Evolutionary conservation across 2,888 invertebrate genomes (phyloP), one percentile per base, ranked within the genome.

Genomic region (Sisyra terminalis): DNA sequence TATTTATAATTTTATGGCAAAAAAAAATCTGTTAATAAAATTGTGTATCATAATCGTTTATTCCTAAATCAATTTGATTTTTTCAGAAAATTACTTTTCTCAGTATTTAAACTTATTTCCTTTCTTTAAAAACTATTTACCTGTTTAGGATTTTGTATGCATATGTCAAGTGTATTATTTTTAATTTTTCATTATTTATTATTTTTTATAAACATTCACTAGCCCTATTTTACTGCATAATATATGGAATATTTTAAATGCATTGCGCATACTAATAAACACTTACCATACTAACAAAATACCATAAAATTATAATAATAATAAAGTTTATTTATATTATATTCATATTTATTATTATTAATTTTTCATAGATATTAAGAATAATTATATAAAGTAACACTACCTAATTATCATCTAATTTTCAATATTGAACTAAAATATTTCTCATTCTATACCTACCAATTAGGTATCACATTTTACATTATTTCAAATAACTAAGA

Each of bases 131-230:
- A 24, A 5, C 7, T 24, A 24, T 24, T 24, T 24, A 24, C 7
- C 24, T 24, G 24, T 24, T 24, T 24, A 24, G 24, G 7, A 24
- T 24, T 24, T 24, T 7, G 24, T 24, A 24, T 24, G 24, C 3
- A 24, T 24, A 24, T 7, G 24, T 24, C 24, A 24, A 24, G 24
- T 24, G 24, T 24, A 24, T 24, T 5, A 24, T 24, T 24, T 24
- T 57, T 59, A 51, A n/a, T 24, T 44, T 48, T 46, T 47, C 44
- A 52, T 52, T 50, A 46, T 57, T 53, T 56, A 56, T 57, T 55
- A 57, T 54, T 55, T 53, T 50, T 57, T 57, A 57, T 56, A 60
- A 53, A 59, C 58, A 58, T 57, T 59, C 59, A 60, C 61, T 61
- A 61, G 60, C 60, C 60, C 58, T 59, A 59, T 55, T 53, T 57